Percentiles rank a stretch among this genome's conserved stretches.
Conservation (phyloP, 2,888 invertebrate genomes). For the Andrena trimmerana region DNA sequence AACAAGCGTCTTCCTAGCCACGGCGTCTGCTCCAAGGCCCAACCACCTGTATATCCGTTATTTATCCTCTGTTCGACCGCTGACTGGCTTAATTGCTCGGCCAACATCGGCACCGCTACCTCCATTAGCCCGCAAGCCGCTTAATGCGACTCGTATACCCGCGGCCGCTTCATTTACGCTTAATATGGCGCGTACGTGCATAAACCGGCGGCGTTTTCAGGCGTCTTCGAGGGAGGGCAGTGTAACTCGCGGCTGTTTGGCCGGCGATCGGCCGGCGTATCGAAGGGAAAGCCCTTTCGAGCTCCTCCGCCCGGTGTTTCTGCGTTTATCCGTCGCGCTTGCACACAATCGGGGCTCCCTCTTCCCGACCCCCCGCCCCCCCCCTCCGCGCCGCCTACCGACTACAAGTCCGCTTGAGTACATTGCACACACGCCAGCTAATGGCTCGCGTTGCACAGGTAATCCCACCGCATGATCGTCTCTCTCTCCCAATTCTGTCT, state of each 20-base stretch:
- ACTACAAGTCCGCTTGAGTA: constrained; percentile 77
- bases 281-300: constrained; percentile 47
- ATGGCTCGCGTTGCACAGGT: constrained; percentile 75
- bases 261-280: constrained; percentile 42
- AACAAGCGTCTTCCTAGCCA: constrained; percentile 46
- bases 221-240: constrained; percentile 46
- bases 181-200: constrained; percentile 65
- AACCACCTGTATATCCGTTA: constrained; percentile 77
- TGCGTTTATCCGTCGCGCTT: constrained; percentile 53
- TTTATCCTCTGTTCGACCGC: constrained; percentile 76
- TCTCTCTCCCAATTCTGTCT: constrained; percentile 54
- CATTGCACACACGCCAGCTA: constrained; percentile 76
- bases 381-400: constrained; percentile 39
- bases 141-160: constrained; percentile 58
- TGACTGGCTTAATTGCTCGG: constrained; percentile 77
- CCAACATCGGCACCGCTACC: constrained; percentile 76
- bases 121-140: constrained; percentile 74
- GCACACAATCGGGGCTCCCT: constrained; percentile 40
- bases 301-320: constrained; percentile 37
- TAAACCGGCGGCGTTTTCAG: constrained; percentile 47
- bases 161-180: constrained; percentile 65
- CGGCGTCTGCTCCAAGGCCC: constrained; percentile 49
- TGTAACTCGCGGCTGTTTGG: constrained; percentile 51
- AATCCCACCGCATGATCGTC: constrained; percentile 72
- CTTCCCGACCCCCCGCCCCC: neutral